These are phyloP conservation scores for Drosophila stalkeri DNA, from an alignment of 2,888 invertebrate genomes.

Conservation along the genomic window DNA sequence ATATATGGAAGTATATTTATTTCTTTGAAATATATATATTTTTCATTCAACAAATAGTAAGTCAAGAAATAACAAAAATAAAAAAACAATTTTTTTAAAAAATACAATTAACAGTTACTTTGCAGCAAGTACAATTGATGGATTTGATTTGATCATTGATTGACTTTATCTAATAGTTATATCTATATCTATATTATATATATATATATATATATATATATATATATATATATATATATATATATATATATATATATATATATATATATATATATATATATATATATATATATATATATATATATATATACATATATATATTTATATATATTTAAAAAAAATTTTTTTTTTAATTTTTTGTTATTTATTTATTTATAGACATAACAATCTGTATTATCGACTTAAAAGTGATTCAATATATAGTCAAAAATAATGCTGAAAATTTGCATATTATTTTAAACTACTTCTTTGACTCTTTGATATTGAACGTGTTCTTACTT, in stretches of 20 bases:
- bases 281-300: neutral
- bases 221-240: neutral
- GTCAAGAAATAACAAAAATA: no score
- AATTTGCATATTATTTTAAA: neutral
- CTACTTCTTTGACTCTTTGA: neutral
- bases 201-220: constrained; percentile 1
- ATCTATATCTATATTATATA: neutral
- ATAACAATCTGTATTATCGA: constrained; percentile 10
- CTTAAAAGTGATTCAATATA: constrained; percentile 19
- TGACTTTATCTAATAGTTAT: constrained; percentile 38
- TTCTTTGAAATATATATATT: no score
- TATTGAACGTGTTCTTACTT: neutral
- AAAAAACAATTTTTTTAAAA: no score
- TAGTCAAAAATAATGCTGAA: neutral
- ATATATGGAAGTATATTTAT: no score
- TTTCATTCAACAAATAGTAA: no score
- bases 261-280: constrained; percentile 1
- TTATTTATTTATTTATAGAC: neutral
- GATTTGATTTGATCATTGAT: constrained; percentile 54
- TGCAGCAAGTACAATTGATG: constrained; percentile 46
- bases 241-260: neutral
- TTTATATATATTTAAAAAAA: neutral
- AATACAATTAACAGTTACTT: constrained; percentile 30
- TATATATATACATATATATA: neutral
- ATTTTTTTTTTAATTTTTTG: neutral